Evolutionary conservation across 2,113 vertebrate species (phyloP).

Genomic region (Gnathonemus longibarbis): DNA sequence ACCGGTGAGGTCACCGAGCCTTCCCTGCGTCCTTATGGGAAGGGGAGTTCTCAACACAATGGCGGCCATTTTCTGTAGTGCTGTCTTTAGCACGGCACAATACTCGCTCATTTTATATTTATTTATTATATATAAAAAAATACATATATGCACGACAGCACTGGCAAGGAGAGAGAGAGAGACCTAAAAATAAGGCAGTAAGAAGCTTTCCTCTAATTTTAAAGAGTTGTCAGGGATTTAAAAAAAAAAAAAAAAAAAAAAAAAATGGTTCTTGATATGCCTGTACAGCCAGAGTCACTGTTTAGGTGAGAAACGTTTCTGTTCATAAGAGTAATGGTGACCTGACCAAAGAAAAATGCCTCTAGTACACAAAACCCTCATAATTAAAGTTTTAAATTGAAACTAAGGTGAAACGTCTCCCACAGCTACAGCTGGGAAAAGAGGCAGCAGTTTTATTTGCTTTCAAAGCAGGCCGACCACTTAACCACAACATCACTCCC

Average conservation of each 20-base stretch:
- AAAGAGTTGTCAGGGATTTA: neutral
- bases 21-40: neutral
- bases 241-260: neutral
- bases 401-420: neutral
- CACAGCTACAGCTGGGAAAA: neutral
- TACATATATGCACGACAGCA: neutral
- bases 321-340: neutral
- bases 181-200: neutral
- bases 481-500: neutral
- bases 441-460: neutral
- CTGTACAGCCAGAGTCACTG: neutral
- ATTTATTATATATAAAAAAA: neutral
- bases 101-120: neutral
- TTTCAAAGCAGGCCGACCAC: neutral
- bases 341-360: neutral
- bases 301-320: neutral
- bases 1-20: neutral
- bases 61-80: slow-evolving; percentile 1
- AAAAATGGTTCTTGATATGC: neutral
- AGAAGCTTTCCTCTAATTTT: neutral
- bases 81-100: neutral
- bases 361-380: neutral
- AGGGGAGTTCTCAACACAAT: neutral
- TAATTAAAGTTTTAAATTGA: neutral
- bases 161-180: neutral